These are phyloP conservation scores for Ceryle rudis DNA, from an alignment of 2,797 vertebrate species.

Conservation along the genomic window DNA sequence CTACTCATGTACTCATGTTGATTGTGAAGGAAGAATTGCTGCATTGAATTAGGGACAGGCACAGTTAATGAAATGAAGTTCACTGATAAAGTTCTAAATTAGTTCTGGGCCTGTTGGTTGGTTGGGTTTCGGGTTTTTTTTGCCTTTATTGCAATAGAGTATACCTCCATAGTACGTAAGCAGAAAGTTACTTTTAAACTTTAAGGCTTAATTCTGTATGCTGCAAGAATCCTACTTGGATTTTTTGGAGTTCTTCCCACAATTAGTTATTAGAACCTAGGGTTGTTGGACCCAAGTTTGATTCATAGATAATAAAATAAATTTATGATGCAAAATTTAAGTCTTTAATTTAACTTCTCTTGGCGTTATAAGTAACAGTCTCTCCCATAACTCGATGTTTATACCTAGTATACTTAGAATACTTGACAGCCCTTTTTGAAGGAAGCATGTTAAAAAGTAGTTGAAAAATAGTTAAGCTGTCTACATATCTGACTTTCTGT, in stretches of 20 bases:
- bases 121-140: neutral
- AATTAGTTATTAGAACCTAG: neutral
- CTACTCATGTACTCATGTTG: neutral
- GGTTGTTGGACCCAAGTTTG: neutral
- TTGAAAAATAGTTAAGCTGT: neutral
- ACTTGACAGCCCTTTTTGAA: neutral
- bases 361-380: neutral
- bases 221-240: neutral
- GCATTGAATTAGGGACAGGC: neutral
- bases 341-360: neutral
- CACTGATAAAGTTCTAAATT: neutral
- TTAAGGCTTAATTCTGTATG: neutral
- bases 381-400: neutral
- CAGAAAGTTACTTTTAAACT: neutral
- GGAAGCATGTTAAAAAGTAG: neutral
- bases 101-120: accelerated
- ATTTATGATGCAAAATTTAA: neutral
- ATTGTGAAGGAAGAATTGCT: neutral
- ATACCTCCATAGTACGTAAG: neutral
- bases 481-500: neutral
- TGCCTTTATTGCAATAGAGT: neutral
- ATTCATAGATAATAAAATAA: neutral
- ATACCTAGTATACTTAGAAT: neutral
- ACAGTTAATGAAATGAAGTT: neutral
- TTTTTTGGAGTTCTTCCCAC: neutral